Evolutionary conservation across 2,797 vertebrate species (phyloP).

Genomic region (Cichlasoma orientale): DNA sequence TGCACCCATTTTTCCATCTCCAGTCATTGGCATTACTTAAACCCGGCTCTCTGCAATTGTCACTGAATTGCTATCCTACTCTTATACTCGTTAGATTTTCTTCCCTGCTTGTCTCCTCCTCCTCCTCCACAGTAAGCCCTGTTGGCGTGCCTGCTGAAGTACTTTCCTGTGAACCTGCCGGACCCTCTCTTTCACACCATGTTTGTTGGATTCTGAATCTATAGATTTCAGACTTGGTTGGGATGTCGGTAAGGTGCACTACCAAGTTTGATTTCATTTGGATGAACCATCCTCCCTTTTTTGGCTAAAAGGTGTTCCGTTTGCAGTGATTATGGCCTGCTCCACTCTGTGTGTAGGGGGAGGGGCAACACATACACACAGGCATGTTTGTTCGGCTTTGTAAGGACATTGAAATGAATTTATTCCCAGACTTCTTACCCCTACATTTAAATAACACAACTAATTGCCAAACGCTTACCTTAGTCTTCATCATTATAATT

Average conservation of each 20-base stretch:
- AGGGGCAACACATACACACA: background rate
- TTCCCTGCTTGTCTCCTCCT: background rate
- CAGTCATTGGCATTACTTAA: background rate
- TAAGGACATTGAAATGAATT: background rate
- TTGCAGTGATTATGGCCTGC: too few species aligned
- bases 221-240: background rate
- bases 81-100: too few species aligned
- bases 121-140: background rate
- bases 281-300: background rate
- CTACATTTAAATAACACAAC: background rate
- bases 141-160: background rate
- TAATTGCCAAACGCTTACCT: background rate
- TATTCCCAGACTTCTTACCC: background rate
- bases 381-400: background rate
- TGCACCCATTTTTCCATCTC: background rate
- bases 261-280: background rate
- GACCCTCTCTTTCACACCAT: background rate
- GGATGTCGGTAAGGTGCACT: background rate
- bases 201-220: background rate
- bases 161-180: background rate
- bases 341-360: background rate
- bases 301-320: background rate
- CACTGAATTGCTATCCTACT: background rate
- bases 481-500: too few species aligned
- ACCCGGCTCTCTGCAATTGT: background rate